Base-by-base conservation (phyloP, 92 coral and sea anemone genomes). In the Siderastrea radians region DNA sequence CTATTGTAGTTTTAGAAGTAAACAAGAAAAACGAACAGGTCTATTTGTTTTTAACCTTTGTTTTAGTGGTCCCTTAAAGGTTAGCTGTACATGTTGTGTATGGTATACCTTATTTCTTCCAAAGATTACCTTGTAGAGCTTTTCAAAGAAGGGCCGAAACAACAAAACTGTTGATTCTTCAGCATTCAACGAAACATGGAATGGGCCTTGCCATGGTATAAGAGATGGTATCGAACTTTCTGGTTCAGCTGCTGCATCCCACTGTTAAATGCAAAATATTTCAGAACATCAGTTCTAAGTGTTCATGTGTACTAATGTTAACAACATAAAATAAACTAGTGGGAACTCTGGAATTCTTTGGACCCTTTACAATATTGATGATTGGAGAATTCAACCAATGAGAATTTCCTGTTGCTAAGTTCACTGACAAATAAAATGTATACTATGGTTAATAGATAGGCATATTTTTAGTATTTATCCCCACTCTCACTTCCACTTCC, bases 181-280 rank as follows among this genome's bases (percentile, higher is more conserved):
- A 3, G 52, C 72, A 72, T 88, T 88, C 9, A 88, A 26, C 3
- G 86, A 72, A 12, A 88, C 72, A 66, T 88, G 91, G 51, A 88
- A 88, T 6, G 91, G 91, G 15, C 91, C 82, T 80, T 80, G 91
- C 78, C 91, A 88, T 4, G 91, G 91, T 45, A 81, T 63, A 13
- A 88, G 38, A 7, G 87, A 60, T 7, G 83, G 91, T 13, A 75
- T 53, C 15, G 71, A 47, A n/a, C 71, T 78, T 26, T 15, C 82
- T 75, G 79, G 79, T 5, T 75, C 79, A 17, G n/a, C 46, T 26
- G 13, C 15, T 6, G 79, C 44, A 73, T 73, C 77, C 77, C 77
- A 50, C 77, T 73, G 44, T 6, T 16, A 1, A 49, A 73, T 19
- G 26, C 48, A 67, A 73, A 4, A 45, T 3, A 49, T 9, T 3